Evolutionary conservation across 2,888 invertebrate genomes (phyloP).

Genomic region (Polymixis lichenea): DNA sequence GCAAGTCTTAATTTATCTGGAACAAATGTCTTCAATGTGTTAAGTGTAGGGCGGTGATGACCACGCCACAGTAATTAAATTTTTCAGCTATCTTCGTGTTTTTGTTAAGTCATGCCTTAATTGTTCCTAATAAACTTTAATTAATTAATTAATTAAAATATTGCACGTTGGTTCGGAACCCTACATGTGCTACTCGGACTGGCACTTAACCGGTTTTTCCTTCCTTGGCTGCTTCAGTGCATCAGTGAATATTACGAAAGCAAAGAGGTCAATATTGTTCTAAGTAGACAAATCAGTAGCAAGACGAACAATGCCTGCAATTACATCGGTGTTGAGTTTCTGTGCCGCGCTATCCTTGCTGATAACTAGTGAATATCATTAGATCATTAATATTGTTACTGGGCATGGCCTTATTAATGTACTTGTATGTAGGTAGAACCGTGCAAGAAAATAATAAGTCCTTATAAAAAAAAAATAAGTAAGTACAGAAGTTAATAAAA

Average conservation of each 20-base stretch:
- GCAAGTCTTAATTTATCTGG: too few relatives aligned
- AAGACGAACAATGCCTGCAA: slow-evolving; percentile 63
- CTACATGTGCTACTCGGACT: too few relatives aligned
- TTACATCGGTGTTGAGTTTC: slow-evolving; percentile 62
- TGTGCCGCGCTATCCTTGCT: slow-evolving; percentile 65
- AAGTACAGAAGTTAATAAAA: neutral
- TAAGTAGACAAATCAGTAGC: slow-evolving; percentile 52
- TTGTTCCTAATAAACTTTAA: too few relatives aligned
- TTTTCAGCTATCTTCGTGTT: too few relatives aligned
- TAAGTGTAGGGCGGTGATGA: too few relatives aligned
- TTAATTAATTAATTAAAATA: too few relatives aligned
- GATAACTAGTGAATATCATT: slow-evolving; percentile 64
- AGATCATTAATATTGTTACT: slow-evolving; percentile 60
- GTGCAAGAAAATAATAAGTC: neutral
- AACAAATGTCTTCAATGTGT: too few relatives aligned
- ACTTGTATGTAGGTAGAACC: neutral
- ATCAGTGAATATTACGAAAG: slow-evolving; percentile 46
- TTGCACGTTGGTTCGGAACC: too few relatives aligned
- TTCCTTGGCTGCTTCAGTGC: slow-evolving; percentile 7
- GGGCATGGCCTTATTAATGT: slow-evolving; percentile 23
- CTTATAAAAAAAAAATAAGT: too few relatives aligned
- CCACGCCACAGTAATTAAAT: too few relatives aligned
- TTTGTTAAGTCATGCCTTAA: too few relatives aligned
- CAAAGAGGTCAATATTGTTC: slow-evolving; percentile 52
- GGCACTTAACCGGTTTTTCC: slow-evolving; percentile 9